phyloP scores from a whole-genome alignment of 1,140 invertebrate genomes.

The Colletes latitarsis region DNA sequence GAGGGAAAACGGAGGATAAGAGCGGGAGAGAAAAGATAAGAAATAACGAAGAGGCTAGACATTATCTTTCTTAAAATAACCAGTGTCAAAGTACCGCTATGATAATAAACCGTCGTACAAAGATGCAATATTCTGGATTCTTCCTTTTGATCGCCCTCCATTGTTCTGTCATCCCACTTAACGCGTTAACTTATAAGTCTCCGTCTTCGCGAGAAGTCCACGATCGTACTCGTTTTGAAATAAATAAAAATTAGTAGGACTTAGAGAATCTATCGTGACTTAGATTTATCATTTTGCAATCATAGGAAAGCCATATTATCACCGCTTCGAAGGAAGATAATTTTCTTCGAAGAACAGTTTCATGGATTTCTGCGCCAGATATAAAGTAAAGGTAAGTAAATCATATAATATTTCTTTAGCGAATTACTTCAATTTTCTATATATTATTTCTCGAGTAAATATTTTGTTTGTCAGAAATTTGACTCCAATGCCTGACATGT shows the following conservation, averaged over 20 bases:
- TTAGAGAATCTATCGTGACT: background rate
- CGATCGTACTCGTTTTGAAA: background rate
- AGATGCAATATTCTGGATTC: conserved; percentile 65
- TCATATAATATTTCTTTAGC: background rate
- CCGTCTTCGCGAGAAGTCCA: background rate
- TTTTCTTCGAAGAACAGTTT: background rate
- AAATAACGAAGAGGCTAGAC: conserved; percentile 75
- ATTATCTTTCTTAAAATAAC: conserved; percentile 81
- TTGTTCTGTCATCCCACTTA: background rate
- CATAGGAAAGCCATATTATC: background rate
- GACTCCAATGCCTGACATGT: conserved; percentile 30
- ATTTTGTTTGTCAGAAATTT: conserved; percentile 33
- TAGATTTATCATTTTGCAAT: background rate
- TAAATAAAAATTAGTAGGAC: background rate
- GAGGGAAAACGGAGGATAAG: conserved; percentile 27
- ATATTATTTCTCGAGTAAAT: background rate
- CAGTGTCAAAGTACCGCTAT: conserved; percentile 79
- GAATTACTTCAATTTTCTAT: background rate
- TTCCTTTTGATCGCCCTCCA: conserved; percentile 37
- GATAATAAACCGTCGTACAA: conserved; percentile 81
- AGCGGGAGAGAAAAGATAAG: conserved; percentile 51
- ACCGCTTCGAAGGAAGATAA: background rate
- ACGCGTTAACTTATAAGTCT: too few relatives aligned
- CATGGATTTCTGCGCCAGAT: background rate
- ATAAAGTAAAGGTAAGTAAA: conserved; percentile 16